These are phyloP conservation scores for Shargacucullia verbasci DNA, from an alignment of 2,888 invertebrate species.

Conservation along the genomic window DNA sequence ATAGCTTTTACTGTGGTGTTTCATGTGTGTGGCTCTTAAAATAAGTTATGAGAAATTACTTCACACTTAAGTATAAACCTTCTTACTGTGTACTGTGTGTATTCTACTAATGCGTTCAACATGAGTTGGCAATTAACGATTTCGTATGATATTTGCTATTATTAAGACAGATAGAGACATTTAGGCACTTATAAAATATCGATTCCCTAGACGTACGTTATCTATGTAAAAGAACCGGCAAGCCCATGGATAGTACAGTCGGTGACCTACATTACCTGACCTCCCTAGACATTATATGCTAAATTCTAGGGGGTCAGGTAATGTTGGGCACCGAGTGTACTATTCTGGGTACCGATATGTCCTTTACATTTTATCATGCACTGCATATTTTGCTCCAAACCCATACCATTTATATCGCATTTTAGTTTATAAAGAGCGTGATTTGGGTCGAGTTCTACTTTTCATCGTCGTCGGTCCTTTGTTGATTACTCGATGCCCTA, in stretches of 20 bases:
- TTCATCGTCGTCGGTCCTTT: conserved; percentile 17
- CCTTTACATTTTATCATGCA: too few relatives aligned
- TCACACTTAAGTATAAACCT: conserved; percentile 16
- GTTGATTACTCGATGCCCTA: conserved; percentile 31
- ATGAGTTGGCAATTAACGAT: conserved; percentile 25
- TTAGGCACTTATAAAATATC: too few relatives aligned
- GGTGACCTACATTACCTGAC: too few relatives aligned
- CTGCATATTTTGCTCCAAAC: neutral
- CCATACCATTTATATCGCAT: conserved; percentile 8
- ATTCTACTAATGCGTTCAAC: conserved; percentile 17
- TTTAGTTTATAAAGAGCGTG: conserved; percentile 36
- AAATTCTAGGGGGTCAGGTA: too few relatives aligned
- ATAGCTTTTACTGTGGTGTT: conserved; percentile 1
- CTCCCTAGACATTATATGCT: too few relatives aligned
- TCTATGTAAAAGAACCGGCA: too few relatives aligned
- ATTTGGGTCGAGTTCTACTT: conserved; percentile 38
- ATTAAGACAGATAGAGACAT: too few relatives aligned
- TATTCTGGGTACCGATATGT: too few relatives aligned
- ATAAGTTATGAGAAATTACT: conserved; percentile 9
- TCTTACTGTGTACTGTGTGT: conserved; percentile 22
- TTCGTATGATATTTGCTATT: conserved; percentile 2
- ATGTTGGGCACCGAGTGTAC: too few relatives aligned
- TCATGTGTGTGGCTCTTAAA: conserved; percentile 3
- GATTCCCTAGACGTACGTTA: too few relatives aligned
- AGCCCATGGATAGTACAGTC: too few relatives aligned